These are phyloP conservation scores for Calonectris borealis DNA, from an alignment of 2,113 vertebrate genomes.

Conservation along the genomic window DNA sequence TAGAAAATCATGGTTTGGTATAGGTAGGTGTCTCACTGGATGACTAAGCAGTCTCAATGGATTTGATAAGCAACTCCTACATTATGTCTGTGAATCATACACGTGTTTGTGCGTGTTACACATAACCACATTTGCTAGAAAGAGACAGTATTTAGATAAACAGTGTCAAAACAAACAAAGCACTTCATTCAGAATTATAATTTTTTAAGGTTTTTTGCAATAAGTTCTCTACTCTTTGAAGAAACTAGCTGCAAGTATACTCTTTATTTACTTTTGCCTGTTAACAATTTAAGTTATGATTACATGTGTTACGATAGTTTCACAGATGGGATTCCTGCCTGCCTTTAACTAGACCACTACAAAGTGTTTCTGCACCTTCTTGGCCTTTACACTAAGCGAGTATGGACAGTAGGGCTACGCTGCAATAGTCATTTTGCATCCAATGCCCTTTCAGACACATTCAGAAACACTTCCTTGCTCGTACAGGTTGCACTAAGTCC, in stretches of 20 bases:
- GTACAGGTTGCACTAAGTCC: background rate
- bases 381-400: background rate
- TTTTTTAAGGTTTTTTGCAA: background rate
- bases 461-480: background rate
- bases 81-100: rapidly evolving
- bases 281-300: background rate
- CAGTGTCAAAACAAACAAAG: background rate
- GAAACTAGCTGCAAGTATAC: background rate
- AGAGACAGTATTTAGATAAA: background rate
- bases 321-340: background rate
- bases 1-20: background rate
- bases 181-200: background rate
- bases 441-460: background rate
- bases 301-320: background rate
- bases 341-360: background rate
- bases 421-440: rapidly evolving
- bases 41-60: background rate
- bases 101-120: background rate
- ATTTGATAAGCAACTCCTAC: background rate
- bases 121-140: background rate
- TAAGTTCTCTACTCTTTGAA: background rate
- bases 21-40: background rate
- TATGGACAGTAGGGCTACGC: rapidly evolving
- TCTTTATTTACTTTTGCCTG: background rate
- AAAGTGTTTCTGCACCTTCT: background rate